Percentiles rank a stretch among this genome's conserved stretches.
phyloP scores from a whole-genome alignment of 1,140 invertebrate species.

The Lasaia peninsularis region DNA sequence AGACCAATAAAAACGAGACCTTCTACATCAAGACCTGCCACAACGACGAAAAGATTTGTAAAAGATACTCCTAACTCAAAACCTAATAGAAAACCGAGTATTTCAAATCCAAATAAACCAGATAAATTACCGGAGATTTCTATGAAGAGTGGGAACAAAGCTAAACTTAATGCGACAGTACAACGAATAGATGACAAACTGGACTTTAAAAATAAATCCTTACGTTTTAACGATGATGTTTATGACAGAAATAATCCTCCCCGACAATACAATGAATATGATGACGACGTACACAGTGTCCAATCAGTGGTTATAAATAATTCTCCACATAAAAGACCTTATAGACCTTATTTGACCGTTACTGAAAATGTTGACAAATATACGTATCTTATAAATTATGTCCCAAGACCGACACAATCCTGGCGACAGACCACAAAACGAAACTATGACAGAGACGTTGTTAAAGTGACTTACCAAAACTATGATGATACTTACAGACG shows the following conservation, averaged over 20 bases:
- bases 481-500: slow-evolving; percentile 68
- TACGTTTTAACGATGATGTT: slow-evolving; percentile 52
- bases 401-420: slow-evolving; percentile 61
- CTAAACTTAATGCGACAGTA: slow-evolving; percentile 39
- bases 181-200: slow-evolving; percentile 74
- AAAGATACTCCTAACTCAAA: slow-evolving; percentile 29
- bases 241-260: slow-evolving; percentile 40
- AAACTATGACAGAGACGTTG: slow-evolving; percentile 55
- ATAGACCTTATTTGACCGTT: slow-evolving; percentile 63
- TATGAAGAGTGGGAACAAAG: slow-evolving; percentile 29
- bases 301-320: slow-evolving; percentile 66
- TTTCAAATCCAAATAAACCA: slow-evolving; percentile 24
- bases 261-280: slow-evolving; percentile 52
- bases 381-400: slow-evolving; percentile 69
- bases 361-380: slow-evolving; percentile 70
- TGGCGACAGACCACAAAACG: slow-evolving; percentile 58
- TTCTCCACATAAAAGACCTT: slow-evolving; percentile 55
- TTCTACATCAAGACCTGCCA: slow-evolving; percentile 31
- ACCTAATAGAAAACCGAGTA: slow-evolving; percentile 35
- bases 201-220: slow-evolving; percentile 73
- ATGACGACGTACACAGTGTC: slow-evolving; percentile 56
- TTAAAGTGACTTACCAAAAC: slow-evolving; percentile 67
- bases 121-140: slow-evolving; percentile 32
- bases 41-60: slow-evolving; percentile 35
- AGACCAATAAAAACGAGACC: slow-evolving; percentile 38